Evolutionary conservation across 2,797 vertebrate genomes (phyloP).

Genomic region (Phalanger gymnotis): DNA sequence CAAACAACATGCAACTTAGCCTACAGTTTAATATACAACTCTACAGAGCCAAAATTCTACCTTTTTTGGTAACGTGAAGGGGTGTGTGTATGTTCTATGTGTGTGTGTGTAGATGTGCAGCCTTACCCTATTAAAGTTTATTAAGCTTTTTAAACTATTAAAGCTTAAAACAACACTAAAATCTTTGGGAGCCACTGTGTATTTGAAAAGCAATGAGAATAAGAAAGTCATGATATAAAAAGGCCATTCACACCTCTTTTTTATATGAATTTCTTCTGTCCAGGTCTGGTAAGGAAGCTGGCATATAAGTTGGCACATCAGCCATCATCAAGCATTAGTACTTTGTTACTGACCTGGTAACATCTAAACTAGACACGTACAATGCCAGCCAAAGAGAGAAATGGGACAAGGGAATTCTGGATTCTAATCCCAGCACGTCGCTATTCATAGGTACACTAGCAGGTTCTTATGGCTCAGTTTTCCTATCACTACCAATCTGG

Average conservation of each 20-base stretch:
- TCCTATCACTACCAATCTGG: slow-evolving; percentile 13
- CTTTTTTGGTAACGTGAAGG: not conserved
- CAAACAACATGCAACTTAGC: not conserved
- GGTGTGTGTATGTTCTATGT: not conserved
- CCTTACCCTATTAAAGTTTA: not conserved
- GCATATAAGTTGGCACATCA: not conserved
- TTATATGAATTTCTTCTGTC: not conserved
- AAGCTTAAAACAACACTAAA: not conserved
- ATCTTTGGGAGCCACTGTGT: not conserved
- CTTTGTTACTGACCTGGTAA: not conserved
- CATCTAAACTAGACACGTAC: not conserved
- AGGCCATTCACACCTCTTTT: slow-evolving; percentile 10
- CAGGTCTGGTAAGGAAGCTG: not conserved
- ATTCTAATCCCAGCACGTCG: not conserved
- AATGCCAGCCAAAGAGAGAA: not conserved
- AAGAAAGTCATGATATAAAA: not conserved
- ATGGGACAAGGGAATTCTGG: slow-evolving; percentile 5
- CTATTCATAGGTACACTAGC: not conserved
- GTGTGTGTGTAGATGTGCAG: not conserved
- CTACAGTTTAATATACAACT: slow-evolving; percentile 8
- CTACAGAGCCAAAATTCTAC: slow-evolving; percentile 16
- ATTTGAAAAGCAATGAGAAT: slow-evolving; percentile 53
- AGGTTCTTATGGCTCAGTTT: not conserved
- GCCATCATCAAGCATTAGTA: not conserved
- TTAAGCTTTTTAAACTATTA: not conserved